Base-by-base conservation (phyloP, 2,888 invertebrate species). In the Drosophila meridionalis region DNA sequence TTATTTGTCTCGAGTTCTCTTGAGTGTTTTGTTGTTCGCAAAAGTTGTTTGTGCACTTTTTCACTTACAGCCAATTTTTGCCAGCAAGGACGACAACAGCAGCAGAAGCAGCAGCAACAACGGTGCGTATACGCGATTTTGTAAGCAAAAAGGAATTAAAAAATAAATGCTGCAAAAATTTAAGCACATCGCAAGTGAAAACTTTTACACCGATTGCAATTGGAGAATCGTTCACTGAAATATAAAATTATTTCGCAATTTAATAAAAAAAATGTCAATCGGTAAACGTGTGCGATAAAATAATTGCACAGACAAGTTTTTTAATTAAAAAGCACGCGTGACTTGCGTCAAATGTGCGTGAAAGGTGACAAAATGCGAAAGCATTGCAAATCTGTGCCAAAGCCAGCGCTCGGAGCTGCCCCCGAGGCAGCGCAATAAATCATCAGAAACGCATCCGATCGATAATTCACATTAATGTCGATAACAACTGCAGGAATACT, bases 241-340 rank as follows among this genome's bases (percentile, higher is more conserved):
- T 34, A 80, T 61, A 20, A 59, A 68, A 59, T 76, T 79, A 57
- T 72, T 85, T 75, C 65, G 89, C 87, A 68, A 62, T 80, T 62
- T 72, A 59, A 83, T 80, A 68, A 40, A 45, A 63, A 69, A 63
- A 70, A 48, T 76, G 61, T 64, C 55, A 45, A 38, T 62, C 62
- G 43, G 57, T 14, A 38, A 48, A 55, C 34, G 69, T 47, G 50
- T 60, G 63, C 32, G 58, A 43, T 55, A 71, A 82, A 82, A 88
- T 90, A 88, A 88, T 85, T 90, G 83, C 89, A 86, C 81, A 75
- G 73, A 66, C 65, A 90, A 90, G 90, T 85, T 85, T 85, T 85
- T 90, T 85, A 85, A 85, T 85, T 90, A 90, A 85, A 85, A 88
- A 80, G 67, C 76, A 86, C 87, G 80, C 83, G 81, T 88, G 81